Evolutionary conservation across 2,888 invertebrate genomes (phyloP).

Genomic region (Neelides folsomi): DNA sequence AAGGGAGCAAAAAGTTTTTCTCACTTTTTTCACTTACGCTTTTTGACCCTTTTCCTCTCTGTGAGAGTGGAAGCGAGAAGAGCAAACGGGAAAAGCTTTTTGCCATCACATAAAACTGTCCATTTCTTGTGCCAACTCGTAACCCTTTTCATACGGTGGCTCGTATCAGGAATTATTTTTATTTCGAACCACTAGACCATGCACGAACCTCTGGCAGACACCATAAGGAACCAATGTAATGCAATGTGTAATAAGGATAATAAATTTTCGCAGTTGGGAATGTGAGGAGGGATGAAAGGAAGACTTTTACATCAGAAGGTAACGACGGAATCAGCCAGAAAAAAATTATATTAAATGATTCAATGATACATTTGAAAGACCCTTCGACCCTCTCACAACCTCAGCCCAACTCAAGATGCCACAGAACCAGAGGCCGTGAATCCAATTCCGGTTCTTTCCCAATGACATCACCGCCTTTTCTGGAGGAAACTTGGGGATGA

Average conservation of each 20-base stretch:
- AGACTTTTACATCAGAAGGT: too few species aligned
- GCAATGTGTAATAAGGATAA: too few species aligned
- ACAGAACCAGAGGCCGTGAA: too few species aligned
- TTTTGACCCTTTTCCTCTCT: neutral
- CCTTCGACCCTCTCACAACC: too few species aligned
- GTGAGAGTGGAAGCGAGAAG: neutral
- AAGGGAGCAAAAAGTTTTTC: neutral
- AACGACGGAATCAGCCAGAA: too few species aligned
- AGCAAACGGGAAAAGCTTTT: neutral
- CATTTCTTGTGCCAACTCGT: constrained; percentile 1
- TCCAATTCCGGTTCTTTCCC: too few species aligned
- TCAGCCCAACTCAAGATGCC: too few species aligned
- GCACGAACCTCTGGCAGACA: constrained; percentile 6
- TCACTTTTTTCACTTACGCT: neutral
- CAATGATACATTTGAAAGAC: too few species aligned
- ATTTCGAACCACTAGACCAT: constrained; percentile 16
- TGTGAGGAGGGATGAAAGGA: neutral
- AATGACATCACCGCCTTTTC: too few species aligned
- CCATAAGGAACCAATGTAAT: too few species aligned
- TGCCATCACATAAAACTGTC: constrained; percentile 4
- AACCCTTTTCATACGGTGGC: constrained; percentile 11
- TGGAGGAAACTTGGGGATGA: too few species aligned
- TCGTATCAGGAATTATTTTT: constrained; percentile 16
- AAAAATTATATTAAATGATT: too few species aligned
- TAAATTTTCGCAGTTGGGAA: constrained; percentile 5